These are phyloP conservation scores for Oreocharis arfaki DNA, from an alignment of 2,113 vertebrate genomes.

Conservation along the genomic window DNA sequence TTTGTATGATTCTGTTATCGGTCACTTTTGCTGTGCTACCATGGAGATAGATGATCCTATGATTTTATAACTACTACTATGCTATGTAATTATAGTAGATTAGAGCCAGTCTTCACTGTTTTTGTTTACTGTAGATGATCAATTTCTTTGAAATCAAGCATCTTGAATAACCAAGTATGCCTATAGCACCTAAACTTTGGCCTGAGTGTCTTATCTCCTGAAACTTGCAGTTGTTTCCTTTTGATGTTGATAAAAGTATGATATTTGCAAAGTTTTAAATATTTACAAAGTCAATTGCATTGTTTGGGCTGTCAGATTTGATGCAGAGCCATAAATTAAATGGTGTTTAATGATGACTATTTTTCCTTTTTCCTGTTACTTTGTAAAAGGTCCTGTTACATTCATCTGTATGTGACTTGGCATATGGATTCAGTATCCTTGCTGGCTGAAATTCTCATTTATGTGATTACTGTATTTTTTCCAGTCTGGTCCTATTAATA, in stretches of 20 bases:
- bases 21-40: fast-evolving
- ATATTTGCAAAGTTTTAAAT: not conserved
- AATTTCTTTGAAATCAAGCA: not conserved
- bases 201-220: not conserved
- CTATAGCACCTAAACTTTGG: not conserved
- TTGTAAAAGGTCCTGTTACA: not conserved
- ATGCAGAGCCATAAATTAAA: not conserved
- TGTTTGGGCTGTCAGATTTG: not conserved
- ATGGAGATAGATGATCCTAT: not conserved
- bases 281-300: not conserved
- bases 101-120: not conserved
- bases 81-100: not conserved
- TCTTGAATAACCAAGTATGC: not conserved
- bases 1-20: not conserved
- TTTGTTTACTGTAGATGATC: not conserved
- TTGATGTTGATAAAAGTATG: not conserved
- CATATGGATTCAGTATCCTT: not conserved
- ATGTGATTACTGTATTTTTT: slow-evolving; percentile 6
- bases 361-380: not conserved
- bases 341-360: not conserved
- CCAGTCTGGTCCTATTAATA: slow-evolving; percentile 21
- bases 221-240: not conserved
- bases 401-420: not conserved
- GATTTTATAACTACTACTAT: not conserved
- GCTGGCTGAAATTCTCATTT: slow-evolving; percentile 9